Evolutionary conservation across 1,140 invertebrate species (phyloP), one percentile per base, ranked within the genome.

Genomic region (Magallana angulata): DNA sequence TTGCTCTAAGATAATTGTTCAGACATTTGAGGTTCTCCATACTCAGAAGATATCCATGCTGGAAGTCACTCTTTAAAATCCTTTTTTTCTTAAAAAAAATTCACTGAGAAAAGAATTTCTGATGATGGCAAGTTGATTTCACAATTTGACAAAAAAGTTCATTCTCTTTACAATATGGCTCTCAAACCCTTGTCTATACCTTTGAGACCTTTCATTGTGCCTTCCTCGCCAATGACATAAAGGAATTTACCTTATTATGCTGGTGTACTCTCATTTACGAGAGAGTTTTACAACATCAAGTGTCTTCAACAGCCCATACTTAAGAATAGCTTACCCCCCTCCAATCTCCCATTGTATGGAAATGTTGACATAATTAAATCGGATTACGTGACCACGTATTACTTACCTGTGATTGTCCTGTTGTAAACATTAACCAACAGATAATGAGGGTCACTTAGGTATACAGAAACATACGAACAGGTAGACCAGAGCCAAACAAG

Each of bases 351-450:
- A 11, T 76, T 30, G 68, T 76, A 76, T 76, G 8, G 68, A 7
- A 36, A 76, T 76, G 68, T 76, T 76, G 68, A 76, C 68, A 76
- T 30, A 76, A 76, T 76, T 30, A 76, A 76, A 76, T 76, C 68
- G 68, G 68, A 76, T 76, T 76, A 76, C 68, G 9, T 76, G 68
- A 36, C 68, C 68, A 76, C 12, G 68, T 30, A 36, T 76, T 76
- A 76, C 68, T 76, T 30, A 76, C 68, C 68, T 9, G 24, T 76
- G 24, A 76, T 76, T 76, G 68, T 76, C 68, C 24, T 76, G 68
- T 76, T 76, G 68, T 76, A 76, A 76, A 76, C 36, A 76, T 76
- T 76, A 76, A 76, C 68, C 24, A 36, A 76, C 18, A 76, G 68
- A 76, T 76, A 76, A 76, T 30, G 9, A 76, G 24, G 68, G 24